These are phyloP conservation scores for Dromius quadrimaculatus DNA, from an alignment of 2,888 invertebrate genomes.

Conservation along the genomic window DNA sequence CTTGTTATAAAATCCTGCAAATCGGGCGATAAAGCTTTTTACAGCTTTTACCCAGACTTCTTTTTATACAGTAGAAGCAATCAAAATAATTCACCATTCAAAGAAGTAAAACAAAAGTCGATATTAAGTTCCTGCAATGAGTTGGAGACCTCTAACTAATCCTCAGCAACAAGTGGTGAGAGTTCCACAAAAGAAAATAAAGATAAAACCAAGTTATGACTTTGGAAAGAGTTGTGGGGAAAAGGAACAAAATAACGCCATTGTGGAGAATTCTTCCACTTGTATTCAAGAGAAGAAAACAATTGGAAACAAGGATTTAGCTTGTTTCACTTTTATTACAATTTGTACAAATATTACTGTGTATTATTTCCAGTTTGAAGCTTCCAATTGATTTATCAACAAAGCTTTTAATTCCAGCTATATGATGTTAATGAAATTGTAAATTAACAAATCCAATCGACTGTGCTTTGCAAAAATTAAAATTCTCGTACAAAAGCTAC, in stretches of 20 bases:
- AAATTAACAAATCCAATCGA: conserved; percentile 47
- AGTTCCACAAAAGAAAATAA: conserved; percentile 40
- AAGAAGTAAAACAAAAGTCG: conserved; percentile 35
- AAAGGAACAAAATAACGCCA: conserved; percentile 1
- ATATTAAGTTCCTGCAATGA: conserved; percentile 30
- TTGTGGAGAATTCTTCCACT: conserved; percentile 16
- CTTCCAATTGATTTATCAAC: conserved; percentile 34
- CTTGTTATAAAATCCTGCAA: too few relatives aligned
- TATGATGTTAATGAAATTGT: conserved; percentile 47
- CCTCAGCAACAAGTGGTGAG: conserved; percentile 44
- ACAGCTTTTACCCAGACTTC: too few relatives aligned
- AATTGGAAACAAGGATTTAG: too few relatives aligned
- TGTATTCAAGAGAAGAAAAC: too few relatives aligned
- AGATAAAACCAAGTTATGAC: conserved; percentile 46
- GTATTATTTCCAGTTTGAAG: conserved; percentile 28
- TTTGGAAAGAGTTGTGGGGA: conserved; percentile 29
- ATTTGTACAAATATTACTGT: too few relatives aligned
- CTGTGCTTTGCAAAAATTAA: conserved; percentile 29
- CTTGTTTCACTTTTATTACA: too few relatives aligned
- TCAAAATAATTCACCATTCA: conserved; percentile 33
- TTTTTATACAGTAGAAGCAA: conserved; percentile 20
- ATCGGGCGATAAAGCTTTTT: too few relatives aligned
- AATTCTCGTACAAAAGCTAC: conserved; percentile 19
- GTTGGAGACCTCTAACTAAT: conserved; percentile 13
- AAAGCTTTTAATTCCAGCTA: conserved; percentile 43